phyloP scores from a whole-genome alignment of 2,797 vertebrate genomes.

The Scolopax bukidnonensis region DNA sequence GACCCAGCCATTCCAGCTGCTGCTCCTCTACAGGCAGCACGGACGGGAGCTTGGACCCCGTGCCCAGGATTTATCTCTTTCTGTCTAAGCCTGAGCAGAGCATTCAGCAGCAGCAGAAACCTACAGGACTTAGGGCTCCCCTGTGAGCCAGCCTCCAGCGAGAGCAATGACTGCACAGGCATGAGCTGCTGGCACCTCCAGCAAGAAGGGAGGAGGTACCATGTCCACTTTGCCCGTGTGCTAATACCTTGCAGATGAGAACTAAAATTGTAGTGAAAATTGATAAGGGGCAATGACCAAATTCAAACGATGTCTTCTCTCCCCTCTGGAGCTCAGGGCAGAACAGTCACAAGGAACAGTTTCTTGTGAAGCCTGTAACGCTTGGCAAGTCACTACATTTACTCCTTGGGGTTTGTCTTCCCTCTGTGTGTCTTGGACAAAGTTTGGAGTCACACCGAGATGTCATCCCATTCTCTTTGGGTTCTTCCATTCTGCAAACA shows the following conservation, averaged over 20 bases:
- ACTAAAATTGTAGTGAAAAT: not conserved
- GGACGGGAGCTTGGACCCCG: not conserved
- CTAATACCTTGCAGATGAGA: not conserved
- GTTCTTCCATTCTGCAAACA: not conserved
- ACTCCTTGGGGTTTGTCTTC: not conserved
- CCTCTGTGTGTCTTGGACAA: not conserved
- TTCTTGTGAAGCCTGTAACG: not conserved
- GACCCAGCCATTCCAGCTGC: not conserved
- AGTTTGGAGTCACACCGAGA: not conserved
- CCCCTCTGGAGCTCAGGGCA: not conserved
- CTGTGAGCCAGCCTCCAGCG: not conserved
- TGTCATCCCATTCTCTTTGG: not conserved
- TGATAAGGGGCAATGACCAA: not conserved
- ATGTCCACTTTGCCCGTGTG: fast-evolving
- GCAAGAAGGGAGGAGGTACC: not conserved
- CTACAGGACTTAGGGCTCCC: not conserved
- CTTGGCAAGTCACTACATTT: not conserved
- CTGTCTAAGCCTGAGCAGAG: not conserved
- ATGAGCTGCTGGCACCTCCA: not conserved
- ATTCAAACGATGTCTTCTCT: not conserved
- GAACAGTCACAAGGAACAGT: not conserved
- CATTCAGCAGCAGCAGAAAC: not conserved
- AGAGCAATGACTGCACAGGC: not conserved
- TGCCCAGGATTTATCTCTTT: not conserved
- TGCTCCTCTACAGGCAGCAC: not conserved